Evolutionary conservation across 2,797 vertebrate species (phyloP).

Genomic region (Eutrigla gurnardus): DNA sequence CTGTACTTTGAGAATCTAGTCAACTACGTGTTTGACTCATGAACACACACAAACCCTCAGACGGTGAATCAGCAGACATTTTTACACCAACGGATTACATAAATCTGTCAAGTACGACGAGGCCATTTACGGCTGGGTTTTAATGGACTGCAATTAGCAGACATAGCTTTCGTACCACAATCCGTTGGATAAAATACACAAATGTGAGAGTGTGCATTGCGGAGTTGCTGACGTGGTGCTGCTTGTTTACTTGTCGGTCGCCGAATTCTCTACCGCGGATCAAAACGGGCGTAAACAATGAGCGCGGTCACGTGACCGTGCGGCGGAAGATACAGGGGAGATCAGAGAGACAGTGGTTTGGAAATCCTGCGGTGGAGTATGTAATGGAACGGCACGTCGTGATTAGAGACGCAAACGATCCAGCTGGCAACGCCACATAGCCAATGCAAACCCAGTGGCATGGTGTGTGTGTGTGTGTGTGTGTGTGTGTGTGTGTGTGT

Average conservation of each 20-base stretch:
- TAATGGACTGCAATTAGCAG: constrained; percentile 3
- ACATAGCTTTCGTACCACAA: constrained; percentile 26
- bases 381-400: constrained; percentile 67
- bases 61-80: constrained; percentile 14
- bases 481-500: constrained; percentile 3
- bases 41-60: constrained; percentile 8
- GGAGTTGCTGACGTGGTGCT: neutral
- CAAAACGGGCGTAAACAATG: constrained; percentile 20
- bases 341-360: constrained; percentile 49
- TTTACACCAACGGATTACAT: constrained; percentile 2
- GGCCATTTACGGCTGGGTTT: constrained; percentile 10
- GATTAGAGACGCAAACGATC: constrained; percentile 64
- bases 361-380: constrained; percentile 53
- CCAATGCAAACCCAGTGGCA: constrained; percentile 47
- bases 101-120: constrained; percentile 22
- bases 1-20: constrained; percentile 3
- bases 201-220: neutral
- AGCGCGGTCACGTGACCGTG: constrained; percentile 20
- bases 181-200: neutral
- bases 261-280: constrained; percentile 5
- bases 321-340: constrained; percentile 39
- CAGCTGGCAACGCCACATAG: constrained; percentile 57
- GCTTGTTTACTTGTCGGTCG: neutral
- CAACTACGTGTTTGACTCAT: neutral
- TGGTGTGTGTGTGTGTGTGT: neutral